phyloP scores from a whole-genome alignment of 2,797 vertebrate genomes.

The Myiotriccus ornatus region DNA sequence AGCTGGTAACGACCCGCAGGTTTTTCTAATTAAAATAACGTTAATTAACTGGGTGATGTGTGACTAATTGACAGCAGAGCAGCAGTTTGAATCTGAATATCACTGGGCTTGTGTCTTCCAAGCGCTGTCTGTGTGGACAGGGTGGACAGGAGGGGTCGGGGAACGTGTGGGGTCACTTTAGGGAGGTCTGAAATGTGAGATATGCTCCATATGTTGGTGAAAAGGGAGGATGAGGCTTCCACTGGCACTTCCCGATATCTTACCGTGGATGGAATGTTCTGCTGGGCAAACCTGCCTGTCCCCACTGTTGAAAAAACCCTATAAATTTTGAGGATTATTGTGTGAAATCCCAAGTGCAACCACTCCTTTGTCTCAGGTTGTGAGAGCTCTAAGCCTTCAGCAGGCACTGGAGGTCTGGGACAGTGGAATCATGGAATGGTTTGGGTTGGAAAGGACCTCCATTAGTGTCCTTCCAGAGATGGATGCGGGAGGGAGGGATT shows the following conservation, averaged over 20 bases:
- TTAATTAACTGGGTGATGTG: fast-evolving
- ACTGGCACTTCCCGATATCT: neutral
- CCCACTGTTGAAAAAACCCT: neutral
- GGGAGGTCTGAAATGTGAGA: neutral
- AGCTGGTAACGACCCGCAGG: neutral
- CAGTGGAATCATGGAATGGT: neutral
- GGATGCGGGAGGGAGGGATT: neutral
- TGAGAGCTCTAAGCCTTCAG: neutral
- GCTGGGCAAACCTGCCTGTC: neutral
- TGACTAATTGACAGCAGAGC: neutral
- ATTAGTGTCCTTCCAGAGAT: neutral
- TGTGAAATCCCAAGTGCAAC: neutral
- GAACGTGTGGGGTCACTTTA: neutral
- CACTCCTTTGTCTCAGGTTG: neutral
- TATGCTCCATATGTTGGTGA: fast-evolving
- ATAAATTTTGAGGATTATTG: neutral
- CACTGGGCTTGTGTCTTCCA: neutral
- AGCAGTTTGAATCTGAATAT: neutral
- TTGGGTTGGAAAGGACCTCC: neutral
- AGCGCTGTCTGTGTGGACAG: neutral
- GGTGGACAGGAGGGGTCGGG: neutral
- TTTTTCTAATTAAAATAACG: neutral
- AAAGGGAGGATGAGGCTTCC: neutral
- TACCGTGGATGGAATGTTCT: neutral
- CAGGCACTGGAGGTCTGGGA: neutral